A percentile compares a stretch with the other conserved stretches of the same genome.
Evolutionary conservation across 2,113 vertebrate species (phyloP).

Genomic region (Synchiropus splendidus): DNA sequence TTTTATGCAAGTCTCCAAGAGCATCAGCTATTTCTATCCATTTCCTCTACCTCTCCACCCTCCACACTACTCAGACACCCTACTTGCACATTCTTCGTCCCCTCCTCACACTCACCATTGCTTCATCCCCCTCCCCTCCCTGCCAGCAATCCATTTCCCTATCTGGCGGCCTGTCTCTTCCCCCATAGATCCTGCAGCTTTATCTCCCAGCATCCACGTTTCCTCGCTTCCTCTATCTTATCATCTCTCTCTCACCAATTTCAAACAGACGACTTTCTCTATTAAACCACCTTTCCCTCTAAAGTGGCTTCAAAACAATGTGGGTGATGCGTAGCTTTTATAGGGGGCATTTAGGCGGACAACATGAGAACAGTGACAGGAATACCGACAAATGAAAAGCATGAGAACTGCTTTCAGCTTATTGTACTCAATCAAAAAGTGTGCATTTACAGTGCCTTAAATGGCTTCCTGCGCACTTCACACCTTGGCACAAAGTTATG

Average conservation of each 20-base stretch:
- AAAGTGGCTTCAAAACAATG: constrained; percentile 11
- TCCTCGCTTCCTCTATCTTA: constrained; percentile 32
- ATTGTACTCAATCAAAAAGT: background rate
- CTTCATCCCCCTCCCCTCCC: constrained; percentile 45
- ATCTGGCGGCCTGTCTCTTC: constrained; percentile 42
- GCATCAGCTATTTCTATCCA: constrained; percentile 67
- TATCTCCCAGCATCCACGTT: constrained; percentile 45
- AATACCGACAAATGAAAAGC: too few relatives aligned
- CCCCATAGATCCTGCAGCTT: constrained; percentile 26
- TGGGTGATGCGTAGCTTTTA: constrained; percentile 4
- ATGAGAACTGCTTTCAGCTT: too few relatives aligned
- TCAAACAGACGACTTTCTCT: constrained; percentile 5
- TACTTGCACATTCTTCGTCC: constrained; percentile 4
- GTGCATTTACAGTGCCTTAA: background rate
- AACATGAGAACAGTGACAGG: too few relatives aligned
- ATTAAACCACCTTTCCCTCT: constrained; percentile 11
- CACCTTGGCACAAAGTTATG: constrained; percentile 26
- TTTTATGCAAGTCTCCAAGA: constrained; percentile 63
- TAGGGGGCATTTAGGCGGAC: too few relatives aligned
- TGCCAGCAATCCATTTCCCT: constrained; percentile 44
- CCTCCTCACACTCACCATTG: constrained; percentile 51
- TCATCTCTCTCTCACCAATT: constrained; percentile 22
- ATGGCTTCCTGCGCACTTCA: constrained; percentile 19
- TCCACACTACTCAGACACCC: constrained; percentile 1
- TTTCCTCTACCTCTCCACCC: constrained; percentile 55